These are phyloP conservation scores for Pyrrhia umbra DNA, from an alignment of 2,888 invertebrate species.

Conservation along the genomic window DNA sequence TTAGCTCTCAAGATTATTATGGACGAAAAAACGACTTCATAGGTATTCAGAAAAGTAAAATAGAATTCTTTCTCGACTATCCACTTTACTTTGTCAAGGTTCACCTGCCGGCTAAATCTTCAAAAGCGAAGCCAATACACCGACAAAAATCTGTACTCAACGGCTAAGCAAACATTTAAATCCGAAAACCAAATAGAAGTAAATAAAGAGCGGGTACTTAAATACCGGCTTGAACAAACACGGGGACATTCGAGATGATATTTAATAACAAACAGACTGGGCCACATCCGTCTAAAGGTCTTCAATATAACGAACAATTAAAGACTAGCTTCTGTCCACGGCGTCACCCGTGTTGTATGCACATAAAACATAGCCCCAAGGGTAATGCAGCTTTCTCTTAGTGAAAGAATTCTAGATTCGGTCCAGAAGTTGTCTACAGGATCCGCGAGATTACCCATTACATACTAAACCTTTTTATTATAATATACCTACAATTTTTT, in stretches of 20 bases:
- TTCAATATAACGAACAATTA: slow-evolving; percentile 40
- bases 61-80: slow-evolving; percentile 5
- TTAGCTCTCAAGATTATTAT: background rate
- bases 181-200: slow-evolving; percentile 43
- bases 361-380: too few species aligned
- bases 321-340: slow-evolving; percentile 19
- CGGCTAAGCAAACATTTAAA: slow-evolving; percentile 43
- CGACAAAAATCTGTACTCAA: slow-evolving; percentile 34
- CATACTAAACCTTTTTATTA: too few species aligned
- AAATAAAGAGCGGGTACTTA: slow-evolving; percentile 55
- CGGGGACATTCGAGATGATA: slow-evolving; percentile 52
- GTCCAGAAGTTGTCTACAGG: too few species aligned
- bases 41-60: slow-evolving; percentile 12
- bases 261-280: slow-evolving; percentile 49
- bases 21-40: background rate
- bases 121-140: slow-evolving; percentile 37
- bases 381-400: too few species aligned
- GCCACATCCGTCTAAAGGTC: slow-evolving; percentile 52
- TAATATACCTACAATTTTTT: too few species aligned
- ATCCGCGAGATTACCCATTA: too few species aligned
- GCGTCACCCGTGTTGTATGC: slow-evolving; percentile 6
- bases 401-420: too few species aligned
- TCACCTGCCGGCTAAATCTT: slow-evolving; percentile 34
- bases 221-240: slow-evolving; percentile 35
- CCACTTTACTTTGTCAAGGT: slow-evolving; percentile 17